A percentile compares a stretch with the other conserved stretches of the same genome.
Evolutionary conservation across 1,140 invertebrate species (phyloP).

Genomic region (Zaprionus lachaisei): DNA sequence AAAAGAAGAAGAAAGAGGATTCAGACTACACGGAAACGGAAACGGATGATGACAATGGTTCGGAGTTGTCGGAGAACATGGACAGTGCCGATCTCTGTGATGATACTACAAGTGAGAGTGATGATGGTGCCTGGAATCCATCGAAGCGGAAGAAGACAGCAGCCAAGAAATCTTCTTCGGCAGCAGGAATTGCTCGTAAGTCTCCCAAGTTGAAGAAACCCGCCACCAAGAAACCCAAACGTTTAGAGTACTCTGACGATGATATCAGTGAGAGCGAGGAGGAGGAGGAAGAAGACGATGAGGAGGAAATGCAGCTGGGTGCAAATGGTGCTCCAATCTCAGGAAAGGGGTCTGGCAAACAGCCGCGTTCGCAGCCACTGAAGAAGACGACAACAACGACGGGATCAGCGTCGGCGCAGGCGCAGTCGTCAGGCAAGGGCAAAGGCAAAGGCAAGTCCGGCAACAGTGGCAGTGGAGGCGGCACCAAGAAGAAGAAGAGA

Average conservation of each 20-base stretch:
- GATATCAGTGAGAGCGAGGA: constrained; percentile 79
- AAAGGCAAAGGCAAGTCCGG: constrained; percentile 53
- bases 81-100: constrained; percentile 86
- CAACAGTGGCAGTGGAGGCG: constrained; percentile 20
- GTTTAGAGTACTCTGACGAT: constrained; percentile 76
- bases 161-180: constrained; percentile 54
- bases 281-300: constrained; percentile 72
- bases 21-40: constrained; percentile 85
- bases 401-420: constrained; percentile 35
- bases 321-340: constrained; percentile 58
- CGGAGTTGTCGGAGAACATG: constrained; percentile 86
- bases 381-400: constrained; percentile 53
- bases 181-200: constrained; percentile 56
- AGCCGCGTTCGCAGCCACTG: constrained; percentile 72
- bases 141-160: constrained; percentile 72
- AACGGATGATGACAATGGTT: constrained; percentile 85
- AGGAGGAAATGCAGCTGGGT: constrained; percentile 66
- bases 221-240: constrained; percentile 62
- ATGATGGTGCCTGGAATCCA: constrained; percentile 75
- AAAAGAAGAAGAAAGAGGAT: constrained; percentile 77
- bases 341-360: constrained; percentile 79
- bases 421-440: constrained; percentile 57
- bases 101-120: constrained; percentile 78
- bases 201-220: constrained; percentile 74
- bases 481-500: constrained; percentile 64